Evolutionary conservation across 2,113 vertebrate species (phyloP).

Genomic region (Numenius arquata): DNA sequence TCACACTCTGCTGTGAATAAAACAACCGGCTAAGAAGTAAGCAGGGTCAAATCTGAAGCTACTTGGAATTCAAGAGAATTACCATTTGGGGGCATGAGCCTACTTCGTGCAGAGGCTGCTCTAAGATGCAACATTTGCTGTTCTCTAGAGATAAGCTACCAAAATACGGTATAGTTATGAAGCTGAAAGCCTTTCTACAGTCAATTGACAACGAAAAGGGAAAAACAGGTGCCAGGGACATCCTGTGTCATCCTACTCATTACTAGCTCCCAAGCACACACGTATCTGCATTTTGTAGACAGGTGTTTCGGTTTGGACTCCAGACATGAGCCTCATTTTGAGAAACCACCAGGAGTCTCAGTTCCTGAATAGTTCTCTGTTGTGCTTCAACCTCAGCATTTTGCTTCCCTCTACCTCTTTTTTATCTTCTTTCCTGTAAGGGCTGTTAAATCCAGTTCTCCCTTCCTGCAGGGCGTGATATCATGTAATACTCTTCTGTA

Average conservation of each 20-base stretch:
- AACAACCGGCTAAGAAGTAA: neutral
- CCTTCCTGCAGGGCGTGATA: neutral
- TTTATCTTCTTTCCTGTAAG: neutral
- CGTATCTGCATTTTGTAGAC: neutral
- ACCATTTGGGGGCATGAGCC: neutral
- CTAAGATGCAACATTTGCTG: neutral
- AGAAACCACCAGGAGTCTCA: neutral
- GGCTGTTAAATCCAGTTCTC: neutral
- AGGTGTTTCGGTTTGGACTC: neutral
- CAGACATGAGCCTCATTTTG: neutral
- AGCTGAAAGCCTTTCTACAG: neutral
- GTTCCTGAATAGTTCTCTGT: neutral
- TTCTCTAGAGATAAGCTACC: neutral
- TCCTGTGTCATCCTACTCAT: neutral
- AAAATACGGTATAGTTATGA: neutral
- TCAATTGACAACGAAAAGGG: neutral
- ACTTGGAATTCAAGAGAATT: neutral
- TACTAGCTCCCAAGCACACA: neutral
- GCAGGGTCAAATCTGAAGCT: neutral
- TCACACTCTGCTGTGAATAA: neutral
- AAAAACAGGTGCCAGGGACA: neutral
- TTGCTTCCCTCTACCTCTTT: neutral
- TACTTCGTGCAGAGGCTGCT: neutral
- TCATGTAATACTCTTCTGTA: neutral
- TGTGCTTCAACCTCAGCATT: neutral